Base-by-base conservation (phyloP, 2,888 invertebrate genomes). In the Gortyna flavago region DNA sequence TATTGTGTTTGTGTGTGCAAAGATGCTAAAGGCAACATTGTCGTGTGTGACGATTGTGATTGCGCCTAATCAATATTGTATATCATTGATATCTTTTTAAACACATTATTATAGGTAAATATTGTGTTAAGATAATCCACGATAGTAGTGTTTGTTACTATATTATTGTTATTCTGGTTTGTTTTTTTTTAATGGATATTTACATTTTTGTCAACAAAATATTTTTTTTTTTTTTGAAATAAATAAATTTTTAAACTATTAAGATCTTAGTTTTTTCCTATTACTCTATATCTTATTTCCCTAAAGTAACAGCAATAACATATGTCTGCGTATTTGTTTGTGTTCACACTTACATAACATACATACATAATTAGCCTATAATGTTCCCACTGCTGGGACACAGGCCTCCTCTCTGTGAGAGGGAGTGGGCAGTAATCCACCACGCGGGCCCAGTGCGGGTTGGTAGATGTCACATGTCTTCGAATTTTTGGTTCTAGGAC, bases 1-100 rank as follows among this genome's bases (percentile, higher is more conserved):
- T 2, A 51, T 16, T 77, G 77, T 61, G 48, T 81, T 13, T 81
- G 68, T 41, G 77, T 72, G 8, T 54, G 38, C 8, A 67, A 77
- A 57, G 64, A 72, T 62, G 44, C 35, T 6, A 41, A 64, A 16
- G 77, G 67, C 16, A 77, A 68, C 1, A 59, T 67, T 35, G 48
- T 70, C 7, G 35, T 66, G 1, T 81, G 78, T 62, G 61, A 48
- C 8, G 6, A 70, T 61, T 81, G 70, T 35, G 21, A 73, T 21
- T 74, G 83, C 18, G n/a, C 9, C 16, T 83, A 59, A 83, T 68
- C 38, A 38, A 21, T 41, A 16, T 69, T 65, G 16, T 71, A 32
- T 48, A 74, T 35, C 21, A 64, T 64, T 72, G 6, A 0, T 54
- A 79, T 79, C 54, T 61, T 69, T 64, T 48, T 61, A 65, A 84